These are phyloP conservation scores for Triplophysa rosa DNA, from an alignment of 2,113 vertebrate species.

Conservation along the genomic window DNA sequence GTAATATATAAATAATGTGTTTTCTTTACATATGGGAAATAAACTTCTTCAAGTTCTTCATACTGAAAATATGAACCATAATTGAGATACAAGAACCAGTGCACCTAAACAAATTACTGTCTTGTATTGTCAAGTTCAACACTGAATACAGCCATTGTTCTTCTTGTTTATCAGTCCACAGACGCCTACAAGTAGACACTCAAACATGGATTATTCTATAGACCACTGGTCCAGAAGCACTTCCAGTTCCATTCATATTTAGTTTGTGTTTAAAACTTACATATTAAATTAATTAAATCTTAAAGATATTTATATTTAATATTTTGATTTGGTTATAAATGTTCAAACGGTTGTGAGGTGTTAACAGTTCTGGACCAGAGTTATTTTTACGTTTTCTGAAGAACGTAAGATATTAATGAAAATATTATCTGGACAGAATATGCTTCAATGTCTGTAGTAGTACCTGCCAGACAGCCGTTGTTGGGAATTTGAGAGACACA, in stretches of 20 bases:
- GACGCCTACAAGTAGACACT: neutral
- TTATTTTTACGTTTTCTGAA: neutral
- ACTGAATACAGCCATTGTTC: neutral
- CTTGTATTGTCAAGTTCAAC: neutral
- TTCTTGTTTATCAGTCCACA: neutral
- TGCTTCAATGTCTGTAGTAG: neutral
- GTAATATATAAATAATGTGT: too few species aligned
- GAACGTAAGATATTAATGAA: neutral
- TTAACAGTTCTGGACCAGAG: too few species aligned
- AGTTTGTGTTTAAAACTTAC: too few species aligned
- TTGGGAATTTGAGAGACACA: slow-evolving; percentile 25
- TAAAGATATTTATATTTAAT: too few species aligned
- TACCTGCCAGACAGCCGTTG: neutral
- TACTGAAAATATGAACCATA: neutral
- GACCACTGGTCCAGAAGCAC: too few species aligned
- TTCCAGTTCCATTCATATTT: too few species aligned
- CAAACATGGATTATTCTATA: neutral
- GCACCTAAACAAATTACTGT: neutral
- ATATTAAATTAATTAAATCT: too few species aligned
- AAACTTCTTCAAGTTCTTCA: neutral
- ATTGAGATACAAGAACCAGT: neutral
- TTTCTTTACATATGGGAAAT: neutral
- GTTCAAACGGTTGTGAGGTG: too few species aligned
- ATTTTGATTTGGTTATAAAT: too few species aligned
- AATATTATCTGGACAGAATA: slow-evolving; percentile 2